These are phyloP conservation scores for Murina feae DNA, from an alignment of 2,113 vertebrate species.

Conservation along the genomic window DNA sequence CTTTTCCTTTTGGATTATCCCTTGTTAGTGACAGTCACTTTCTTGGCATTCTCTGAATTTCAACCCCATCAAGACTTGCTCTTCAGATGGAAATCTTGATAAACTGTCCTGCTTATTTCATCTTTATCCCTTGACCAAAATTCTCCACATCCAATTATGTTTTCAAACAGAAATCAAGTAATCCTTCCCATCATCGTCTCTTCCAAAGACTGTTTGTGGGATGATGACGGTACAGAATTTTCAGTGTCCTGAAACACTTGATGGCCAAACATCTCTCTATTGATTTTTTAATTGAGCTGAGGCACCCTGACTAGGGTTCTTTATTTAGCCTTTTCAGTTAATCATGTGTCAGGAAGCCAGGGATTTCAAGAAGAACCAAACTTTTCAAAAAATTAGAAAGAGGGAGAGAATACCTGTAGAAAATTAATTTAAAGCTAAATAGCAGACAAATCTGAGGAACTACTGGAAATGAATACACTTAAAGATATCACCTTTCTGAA, in stretches of 20 bases:
- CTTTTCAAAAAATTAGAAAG: background rate
- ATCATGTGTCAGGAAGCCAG: constrained; percentile 45
- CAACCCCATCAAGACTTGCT: background rate
- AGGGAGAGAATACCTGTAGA: background rate
- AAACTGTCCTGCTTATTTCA: background rate
- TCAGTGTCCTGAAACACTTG: background rate
- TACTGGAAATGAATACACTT: background rate
- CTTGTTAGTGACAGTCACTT: background rate
- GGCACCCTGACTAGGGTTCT: background rate
- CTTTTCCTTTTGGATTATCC: background rate
- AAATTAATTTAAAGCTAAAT: constrained; percentile 36
- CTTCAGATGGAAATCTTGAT: background rate
- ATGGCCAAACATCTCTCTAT: background rate
- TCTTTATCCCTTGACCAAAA: constrained; percentile 37
- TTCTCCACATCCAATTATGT: background rate
- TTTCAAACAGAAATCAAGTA: background rate
- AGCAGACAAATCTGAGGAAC: constrained; percentile 8
- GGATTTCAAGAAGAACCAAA: constrained; percentile 10
- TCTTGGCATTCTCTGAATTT: background rate
- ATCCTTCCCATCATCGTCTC: constrained; percentile 13
- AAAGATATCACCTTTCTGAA: background rate
- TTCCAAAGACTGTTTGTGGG: constrained; percentile 20
- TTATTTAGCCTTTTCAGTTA: constrained; percentile 31
- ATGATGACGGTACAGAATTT: constrained; percentile 42
- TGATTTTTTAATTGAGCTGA: constrained; percentile 32